Percentiles rank a stretch among this genome's conserved stretches.
These are phyloP conservation scores for Parotia lawesii DNA, from an alignment of 2,113 vertebrate species.

Conservation along the genomic window DNA sequence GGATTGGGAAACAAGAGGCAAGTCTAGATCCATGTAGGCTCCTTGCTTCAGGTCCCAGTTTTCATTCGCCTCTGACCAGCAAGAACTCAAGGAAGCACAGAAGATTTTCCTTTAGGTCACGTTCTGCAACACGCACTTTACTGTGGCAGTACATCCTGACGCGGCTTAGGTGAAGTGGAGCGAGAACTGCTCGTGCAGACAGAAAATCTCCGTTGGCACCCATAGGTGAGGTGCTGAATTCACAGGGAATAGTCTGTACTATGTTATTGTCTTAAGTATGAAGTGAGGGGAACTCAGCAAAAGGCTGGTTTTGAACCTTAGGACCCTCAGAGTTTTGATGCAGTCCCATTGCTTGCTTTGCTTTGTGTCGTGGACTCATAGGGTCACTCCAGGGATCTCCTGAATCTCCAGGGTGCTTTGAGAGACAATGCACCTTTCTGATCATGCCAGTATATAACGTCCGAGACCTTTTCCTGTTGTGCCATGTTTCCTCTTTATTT, in stretches of 20 bases:
- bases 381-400: background rate
- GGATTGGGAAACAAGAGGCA: background rate
- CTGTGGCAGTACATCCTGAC: rapidly evolving
- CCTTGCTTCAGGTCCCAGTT: background rate
- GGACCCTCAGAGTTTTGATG: background rate
- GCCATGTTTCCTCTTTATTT: background rate
- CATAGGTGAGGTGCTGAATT: background rate
- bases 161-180: background rate
- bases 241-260: rapidly evolving
- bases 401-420: background rate
- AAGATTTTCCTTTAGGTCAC: background rate
- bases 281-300: background rate
- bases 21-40: background rate
- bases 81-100: background rate
- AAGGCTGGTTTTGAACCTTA: background rate
- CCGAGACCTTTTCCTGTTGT: background rate
- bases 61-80: rapidly evolving
- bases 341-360: background rate
- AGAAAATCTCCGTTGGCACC: background rate
- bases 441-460: background rate
- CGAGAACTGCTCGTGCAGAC: background rate
- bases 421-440: conserved; percentile 33
- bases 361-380: background rate
- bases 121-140: background rate
- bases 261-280: rapidly evolving